A percentile compares a stretch with the other conserved stretches of the same genome.
phyloP scores from a whole-genome alignment of 2,888 invertebrate species.

The Hartigia nigra region DNA sequence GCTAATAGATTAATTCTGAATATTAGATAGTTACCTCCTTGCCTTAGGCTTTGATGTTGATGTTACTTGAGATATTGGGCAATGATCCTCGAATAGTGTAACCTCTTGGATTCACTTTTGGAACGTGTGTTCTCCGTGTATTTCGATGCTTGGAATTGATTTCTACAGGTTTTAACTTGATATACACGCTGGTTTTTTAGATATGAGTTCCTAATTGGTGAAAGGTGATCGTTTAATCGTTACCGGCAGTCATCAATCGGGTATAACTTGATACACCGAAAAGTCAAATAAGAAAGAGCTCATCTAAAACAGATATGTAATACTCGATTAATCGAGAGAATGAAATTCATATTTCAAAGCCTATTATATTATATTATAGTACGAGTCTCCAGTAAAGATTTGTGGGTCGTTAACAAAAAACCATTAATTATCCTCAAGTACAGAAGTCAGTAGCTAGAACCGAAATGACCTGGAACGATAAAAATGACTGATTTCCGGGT shows the following conservation, averaged over 20 bases:
- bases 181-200: background rate
- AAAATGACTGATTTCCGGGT: background rate
- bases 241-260: background rate
- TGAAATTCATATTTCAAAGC: background rate
- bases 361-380: background rate
- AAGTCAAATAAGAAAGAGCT: background rate
- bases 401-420: background rate
- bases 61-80: background rate
- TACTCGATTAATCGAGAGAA: background rate
- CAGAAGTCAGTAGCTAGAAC: background rate
- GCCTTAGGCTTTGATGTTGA: background rate
- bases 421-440: background rate
- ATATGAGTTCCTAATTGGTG: background rate
- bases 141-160: background rate
- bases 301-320: background rate
- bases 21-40: background rate
- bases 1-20: background rate
- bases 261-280: background rate
- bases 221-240: background rate
- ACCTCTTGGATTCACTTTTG: background rate
- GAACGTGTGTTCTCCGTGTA: background rate
- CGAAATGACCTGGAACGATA: background rate
- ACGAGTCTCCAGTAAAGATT: background rate
- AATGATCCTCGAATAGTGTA: background rate
- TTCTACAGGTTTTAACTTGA: background rate